These are phyloP conservation scores for Daphoenositta chrysoptera DNA, from an alignment of 2,113 vertebrate genomes.

Conservation along the genomic window DNA sequence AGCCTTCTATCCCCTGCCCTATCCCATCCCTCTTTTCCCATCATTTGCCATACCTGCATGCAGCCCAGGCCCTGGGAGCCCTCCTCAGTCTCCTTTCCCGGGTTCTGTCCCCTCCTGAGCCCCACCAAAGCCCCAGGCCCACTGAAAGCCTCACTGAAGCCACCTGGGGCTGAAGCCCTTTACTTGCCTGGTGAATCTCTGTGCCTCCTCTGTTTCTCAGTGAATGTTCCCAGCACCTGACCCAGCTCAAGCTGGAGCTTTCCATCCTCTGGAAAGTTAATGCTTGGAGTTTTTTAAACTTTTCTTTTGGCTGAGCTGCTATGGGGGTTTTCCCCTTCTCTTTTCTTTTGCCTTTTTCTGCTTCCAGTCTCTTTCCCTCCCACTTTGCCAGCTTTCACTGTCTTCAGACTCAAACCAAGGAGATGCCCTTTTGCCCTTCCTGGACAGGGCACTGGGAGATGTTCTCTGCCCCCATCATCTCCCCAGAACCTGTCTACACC, in stretches of 20 bases:
- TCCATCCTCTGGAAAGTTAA: background rate
- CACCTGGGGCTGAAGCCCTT: background rate
- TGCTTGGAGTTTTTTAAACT: rapidly evolving
- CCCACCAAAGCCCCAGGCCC: background rate
- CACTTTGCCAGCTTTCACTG: background rate
- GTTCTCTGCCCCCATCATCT: background rate
- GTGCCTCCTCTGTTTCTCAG: background rate
- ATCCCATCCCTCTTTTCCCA: background rate
- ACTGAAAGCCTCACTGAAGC: rapidly evolving
- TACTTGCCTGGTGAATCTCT: background rate
- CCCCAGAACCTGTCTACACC: background rate
- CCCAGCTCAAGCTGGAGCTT: background rate
- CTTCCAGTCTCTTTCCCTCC: background rate
- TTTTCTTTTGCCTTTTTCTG: background rate
- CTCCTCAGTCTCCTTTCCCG: background rate
- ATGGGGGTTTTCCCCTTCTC: rapidly evolving
- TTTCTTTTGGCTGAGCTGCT: background rate
- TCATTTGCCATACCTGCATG: rapidly evolving
- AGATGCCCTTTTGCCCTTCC: background rate
- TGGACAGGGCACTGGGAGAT: background rate
- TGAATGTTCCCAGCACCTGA: rapidly evolving
- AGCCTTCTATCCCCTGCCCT: background rate
- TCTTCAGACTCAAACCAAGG: background rate
- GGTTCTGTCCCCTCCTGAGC: background rate
- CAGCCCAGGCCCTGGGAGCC: background rate